These are phyloP conservation scores for Anneissia japonica DNA, from an alignment of 35 echinoderm and acorn worm species.

Conservation along the genomic window DNA sequence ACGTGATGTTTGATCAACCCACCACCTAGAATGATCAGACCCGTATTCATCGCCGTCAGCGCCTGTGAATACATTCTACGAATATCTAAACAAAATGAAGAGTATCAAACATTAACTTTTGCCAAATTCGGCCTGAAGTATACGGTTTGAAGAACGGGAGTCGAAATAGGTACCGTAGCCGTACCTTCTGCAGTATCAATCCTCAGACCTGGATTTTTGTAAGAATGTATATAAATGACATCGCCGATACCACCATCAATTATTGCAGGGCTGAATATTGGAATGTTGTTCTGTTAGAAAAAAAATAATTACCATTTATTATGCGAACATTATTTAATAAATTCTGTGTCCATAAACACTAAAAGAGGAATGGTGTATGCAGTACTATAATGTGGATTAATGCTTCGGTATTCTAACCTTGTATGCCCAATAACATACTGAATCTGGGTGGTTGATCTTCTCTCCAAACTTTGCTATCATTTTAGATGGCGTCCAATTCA, in stretches of 20 bases:
- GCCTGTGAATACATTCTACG: slow-evolving; percentile 78
- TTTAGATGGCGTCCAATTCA: slow-evolving; percentile 92
- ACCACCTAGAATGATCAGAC: slow-evolving; percentile 78
- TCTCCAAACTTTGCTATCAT: slow-evolving; percentile 87
- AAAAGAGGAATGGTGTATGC: too few species aligned
- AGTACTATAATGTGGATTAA: too few species aligned
- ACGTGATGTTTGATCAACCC: too few species aligned
- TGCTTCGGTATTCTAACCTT: too few species aligned
- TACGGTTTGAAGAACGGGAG: too few species aligned
- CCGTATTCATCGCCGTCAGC: slow-evolving; percentile 71
- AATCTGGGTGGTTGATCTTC: slow-evolving; percentile 82
- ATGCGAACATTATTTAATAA: too few species aligned
- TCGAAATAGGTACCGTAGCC: not conserved
- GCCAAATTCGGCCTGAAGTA: too few species aligned
- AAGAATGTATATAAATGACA: slow-evolving; percentile 88
- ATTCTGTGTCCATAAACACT: too few species aligned
- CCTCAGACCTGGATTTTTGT: slow-evolving; percentile 75
- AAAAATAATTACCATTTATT: not conserved
- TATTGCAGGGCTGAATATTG: slow-evolving; percentile 86
- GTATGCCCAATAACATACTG: slow-evolving; percentile 88
- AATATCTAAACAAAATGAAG: slow-evolving; percentile 56
- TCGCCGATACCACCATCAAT: slow-evolving; percentile 86
- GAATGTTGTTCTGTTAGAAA: slow-evolving; percentile 82
- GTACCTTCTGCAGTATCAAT: slow-evolving; percentile 85
- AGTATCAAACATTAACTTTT: not conserved